phyloP scores from a whole-genome alignment of 2,113 vertebrate genomes.

The Chlamydotis undulata region DNA sequence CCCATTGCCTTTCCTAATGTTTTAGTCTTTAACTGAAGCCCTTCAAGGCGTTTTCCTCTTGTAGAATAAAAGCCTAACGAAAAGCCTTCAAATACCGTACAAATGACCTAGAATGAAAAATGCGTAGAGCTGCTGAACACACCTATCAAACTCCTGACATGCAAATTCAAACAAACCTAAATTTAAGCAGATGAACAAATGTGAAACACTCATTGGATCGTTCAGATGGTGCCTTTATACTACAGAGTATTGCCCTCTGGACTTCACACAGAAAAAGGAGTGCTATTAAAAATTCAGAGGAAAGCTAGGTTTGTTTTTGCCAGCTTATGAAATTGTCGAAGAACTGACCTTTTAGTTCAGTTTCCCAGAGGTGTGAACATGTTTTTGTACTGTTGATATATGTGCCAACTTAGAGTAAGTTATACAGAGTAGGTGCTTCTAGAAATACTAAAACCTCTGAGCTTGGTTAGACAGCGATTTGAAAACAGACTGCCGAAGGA shows the following conservation, averaged over 20 bases:
- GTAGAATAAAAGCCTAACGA: not conserved
- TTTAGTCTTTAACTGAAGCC: not conserved
- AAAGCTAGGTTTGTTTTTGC: not conserved
- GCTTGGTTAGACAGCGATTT: not conserved
- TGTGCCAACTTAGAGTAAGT: not conserved
- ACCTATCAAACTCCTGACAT: not conserved
- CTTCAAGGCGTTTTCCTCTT: not conserved
- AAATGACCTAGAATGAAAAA: not conserved
- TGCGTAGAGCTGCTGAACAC: not conserved
- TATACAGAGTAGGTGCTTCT: not conserved
- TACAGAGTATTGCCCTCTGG: not conserved
- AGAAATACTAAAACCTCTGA: not conserved
- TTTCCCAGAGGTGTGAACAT: conserved; percentile 20
- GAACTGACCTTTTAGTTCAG: conserved; percentile 24
- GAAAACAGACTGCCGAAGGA: not conserved
- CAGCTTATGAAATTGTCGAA: not conserved
- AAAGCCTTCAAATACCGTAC: not conserved
- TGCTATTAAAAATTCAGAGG: not conserved
- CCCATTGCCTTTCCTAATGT: not conserved
- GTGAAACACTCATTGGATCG: not conserved
- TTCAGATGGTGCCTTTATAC: not conserved
- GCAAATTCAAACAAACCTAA: not conserved
- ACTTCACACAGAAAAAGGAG: not conserved
- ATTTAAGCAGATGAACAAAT: not conserved
- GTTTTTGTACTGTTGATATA: not conserved